These are phyloP conservation scores for Pipistrellus nathusii DNA, from an alignment of 2,797 vertebrate genomes.

Conservation along the genomic window DNA sequence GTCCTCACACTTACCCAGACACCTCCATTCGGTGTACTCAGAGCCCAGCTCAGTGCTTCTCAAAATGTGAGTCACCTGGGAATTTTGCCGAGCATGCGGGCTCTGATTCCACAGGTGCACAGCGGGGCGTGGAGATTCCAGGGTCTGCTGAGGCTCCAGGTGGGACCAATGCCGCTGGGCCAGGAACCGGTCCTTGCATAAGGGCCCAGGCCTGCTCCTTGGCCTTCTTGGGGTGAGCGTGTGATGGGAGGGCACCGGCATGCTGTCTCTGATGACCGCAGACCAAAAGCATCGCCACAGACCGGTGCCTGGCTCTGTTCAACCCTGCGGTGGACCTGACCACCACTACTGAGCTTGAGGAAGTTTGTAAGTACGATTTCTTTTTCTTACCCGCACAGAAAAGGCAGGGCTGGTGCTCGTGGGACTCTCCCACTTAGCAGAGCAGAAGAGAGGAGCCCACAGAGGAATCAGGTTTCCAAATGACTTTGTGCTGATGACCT, in stretches of 20 bases:
- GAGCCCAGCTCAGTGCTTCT: neutral
- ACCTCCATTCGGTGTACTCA: neutral
- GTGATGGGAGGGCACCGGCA: fast-evolving
- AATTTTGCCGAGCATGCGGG: neutral
- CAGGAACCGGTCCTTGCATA: fast-evolving
- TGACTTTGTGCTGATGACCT: conserved; percentile 70
- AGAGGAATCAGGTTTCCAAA: conserved; percentile 72
- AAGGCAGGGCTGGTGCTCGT: conserved; percentile 20
- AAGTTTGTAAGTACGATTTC: conserved; percentile 25
- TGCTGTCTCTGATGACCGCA: fast-evolving
- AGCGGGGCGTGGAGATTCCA: fast-evolving
- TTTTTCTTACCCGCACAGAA: neutral
- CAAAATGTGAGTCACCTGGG: neutral
- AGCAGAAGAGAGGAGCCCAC: neutral
- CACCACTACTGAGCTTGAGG: neutral
- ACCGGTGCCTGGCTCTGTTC: neutral
- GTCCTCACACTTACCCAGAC: neutral
- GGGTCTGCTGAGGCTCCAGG: neutral
- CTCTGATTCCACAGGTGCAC: neutral
- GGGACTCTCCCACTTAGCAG: conserved; percentile 29
- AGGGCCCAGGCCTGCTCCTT: neutral
- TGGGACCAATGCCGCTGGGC: neutral
- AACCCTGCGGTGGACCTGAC: neutral
- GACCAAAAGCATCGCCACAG: fast-evolving
- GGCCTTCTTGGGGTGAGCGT: fast-evolving